These are phyloP conservation scores for Matsumyia berberina DNA, from an alignment of 2,888 invertebrate genomes.

Conservation along the genomic window DNA sequence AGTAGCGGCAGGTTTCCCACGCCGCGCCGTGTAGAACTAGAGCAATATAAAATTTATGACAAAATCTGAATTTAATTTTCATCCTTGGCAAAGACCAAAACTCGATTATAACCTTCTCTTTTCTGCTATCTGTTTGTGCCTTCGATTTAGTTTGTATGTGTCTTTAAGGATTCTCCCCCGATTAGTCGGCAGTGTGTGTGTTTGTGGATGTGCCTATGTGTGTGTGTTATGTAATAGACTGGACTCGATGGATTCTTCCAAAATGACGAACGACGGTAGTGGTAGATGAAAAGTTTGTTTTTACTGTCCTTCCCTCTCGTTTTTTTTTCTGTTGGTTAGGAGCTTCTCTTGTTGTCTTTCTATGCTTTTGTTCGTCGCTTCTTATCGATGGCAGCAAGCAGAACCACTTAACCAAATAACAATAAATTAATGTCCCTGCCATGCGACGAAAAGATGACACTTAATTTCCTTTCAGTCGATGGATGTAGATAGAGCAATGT, in stretches of 20 bases:
- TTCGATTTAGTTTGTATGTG: constrained; percentile 43
- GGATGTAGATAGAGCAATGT: constrained; percentile 48
- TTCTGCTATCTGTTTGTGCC: constrained; percentile 39
- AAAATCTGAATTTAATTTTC: constrained; percentile 74
- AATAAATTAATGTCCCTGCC: constrained; percentile 73
- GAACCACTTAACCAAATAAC: constrained; percentile 75
- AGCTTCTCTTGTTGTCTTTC: constrained; percentile 42
- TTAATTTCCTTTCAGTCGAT: constrained; percentile 74
- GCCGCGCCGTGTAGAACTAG: constrained; percentile 31
- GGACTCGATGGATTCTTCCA: constrained; percentile 11
- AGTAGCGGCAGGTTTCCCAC: background rate
- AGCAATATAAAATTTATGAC: constrained; percentile 71
- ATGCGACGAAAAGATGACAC: constrained; percentile 75
- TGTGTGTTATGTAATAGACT: constrained; percentile 48
- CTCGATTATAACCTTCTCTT: constrained; percentile 72
- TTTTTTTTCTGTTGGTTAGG: constrained; percentile 41
- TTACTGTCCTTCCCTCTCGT: constrained; percentile 22
- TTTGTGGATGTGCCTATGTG: constrained; percentile 1
- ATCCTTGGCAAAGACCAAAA: constrained; percentile 67
- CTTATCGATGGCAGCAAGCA: constrained; percentile 74
- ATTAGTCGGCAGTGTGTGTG: constrained; percentile 16
- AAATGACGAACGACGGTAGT: constrained; percentile 3
- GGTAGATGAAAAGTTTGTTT: constrained; percentile 49
- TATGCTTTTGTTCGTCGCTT: constrained; percentile 57
- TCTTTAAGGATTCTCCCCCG: constrained; percentile 44